These are phyloP conservation scores for Sciaenops ocellatus DNA, from an alignment of 2,797 vertebrate species.

Conservation along the genomic window DNA sequence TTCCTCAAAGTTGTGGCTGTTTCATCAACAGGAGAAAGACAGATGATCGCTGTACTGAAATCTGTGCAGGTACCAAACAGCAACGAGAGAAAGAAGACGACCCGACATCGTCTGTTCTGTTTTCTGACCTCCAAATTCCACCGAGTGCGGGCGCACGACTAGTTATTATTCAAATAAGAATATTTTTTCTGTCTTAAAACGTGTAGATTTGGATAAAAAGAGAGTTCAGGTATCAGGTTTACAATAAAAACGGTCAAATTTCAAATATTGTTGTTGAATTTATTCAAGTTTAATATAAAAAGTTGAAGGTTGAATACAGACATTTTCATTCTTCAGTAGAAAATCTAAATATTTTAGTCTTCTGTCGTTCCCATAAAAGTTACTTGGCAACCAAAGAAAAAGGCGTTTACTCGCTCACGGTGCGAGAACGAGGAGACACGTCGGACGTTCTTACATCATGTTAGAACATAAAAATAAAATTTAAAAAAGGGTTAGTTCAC, in stretches of 20 bases:
- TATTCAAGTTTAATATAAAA: slow-evolving; percentile 45
- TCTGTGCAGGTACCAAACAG: not conserved
- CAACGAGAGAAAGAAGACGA: not conserved
- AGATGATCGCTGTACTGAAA: not conserved
- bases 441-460: not conserved
- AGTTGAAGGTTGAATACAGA: slow-evolving; percentile 18
- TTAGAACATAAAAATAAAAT: not conserved
- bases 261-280: not conserved
- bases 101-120: not conserved
- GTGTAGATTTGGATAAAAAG: not conserved
- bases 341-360: not conserved
- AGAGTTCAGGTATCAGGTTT: not conserved
- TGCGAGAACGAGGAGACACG: not conserved
- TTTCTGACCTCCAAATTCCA: too few species aligned
- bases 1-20: slow-evolving; percentile 39
- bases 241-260: not conserved
- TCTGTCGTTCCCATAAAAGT: not conserved
- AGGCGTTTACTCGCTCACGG: not conserved
- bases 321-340: slow-evolving; percentile 11
- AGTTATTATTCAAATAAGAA: not conserved
- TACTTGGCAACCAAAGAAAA: not conserved
- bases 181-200: too few species aligned
- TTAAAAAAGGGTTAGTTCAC: not conserved
- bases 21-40: not conserved
- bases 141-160: too few species aligned